These are phyloP conservation scores for Elaphurus davidianus DNA, from an alignment of 2,113 vertebrate genomes.

Conservation along the genomic window DNA sequence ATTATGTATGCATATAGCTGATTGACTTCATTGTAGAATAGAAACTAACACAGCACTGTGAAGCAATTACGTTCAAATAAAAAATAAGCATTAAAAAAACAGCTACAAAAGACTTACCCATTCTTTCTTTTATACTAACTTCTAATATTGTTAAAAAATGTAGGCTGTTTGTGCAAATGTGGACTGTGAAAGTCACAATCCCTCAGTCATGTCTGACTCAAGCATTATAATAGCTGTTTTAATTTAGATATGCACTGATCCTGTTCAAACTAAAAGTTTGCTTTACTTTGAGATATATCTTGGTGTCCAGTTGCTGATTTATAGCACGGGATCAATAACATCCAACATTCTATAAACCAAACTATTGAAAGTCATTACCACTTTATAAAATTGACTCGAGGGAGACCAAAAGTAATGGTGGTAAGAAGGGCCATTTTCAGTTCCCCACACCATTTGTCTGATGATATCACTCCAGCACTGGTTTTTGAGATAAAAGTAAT, in stretches of 20 bases:
- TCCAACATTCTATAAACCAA: not conserved
- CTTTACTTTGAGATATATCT: not conserved
- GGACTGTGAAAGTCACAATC: not conserved
- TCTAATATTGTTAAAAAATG: not conserved
- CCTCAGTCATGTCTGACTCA: rapidly evolving
- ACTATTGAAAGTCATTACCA: not conserved
- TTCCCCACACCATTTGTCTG: not conserved
- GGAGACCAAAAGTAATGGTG: not conserved
- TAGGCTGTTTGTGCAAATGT: not conserved
- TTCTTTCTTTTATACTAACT: not conserved
- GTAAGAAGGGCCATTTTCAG: not conserved
- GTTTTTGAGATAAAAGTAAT: not conserved
- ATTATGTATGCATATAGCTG: not conserved
- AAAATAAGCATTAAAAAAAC: not conserved
- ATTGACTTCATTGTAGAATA: not conserved
- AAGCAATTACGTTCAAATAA: not conserved
- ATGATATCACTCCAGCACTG: not conserved
- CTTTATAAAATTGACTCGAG: not conserved
- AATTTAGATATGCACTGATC: not conserved
- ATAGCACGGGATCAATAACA: not conserved
- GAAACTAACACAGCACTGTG: not conserved
- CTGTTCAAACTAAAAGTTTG: not conserved
- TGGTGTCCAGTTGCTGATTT: not conserved
- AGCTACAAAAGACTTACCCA: not conserved
- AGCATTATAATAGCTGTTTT: not conserved